A percentile compares a stretch with the other conserved stretches of the same genome.
Conservation (phyloP, 2,888 invertebrate genomes). For the Scaptomyza polygonia region DNA sequence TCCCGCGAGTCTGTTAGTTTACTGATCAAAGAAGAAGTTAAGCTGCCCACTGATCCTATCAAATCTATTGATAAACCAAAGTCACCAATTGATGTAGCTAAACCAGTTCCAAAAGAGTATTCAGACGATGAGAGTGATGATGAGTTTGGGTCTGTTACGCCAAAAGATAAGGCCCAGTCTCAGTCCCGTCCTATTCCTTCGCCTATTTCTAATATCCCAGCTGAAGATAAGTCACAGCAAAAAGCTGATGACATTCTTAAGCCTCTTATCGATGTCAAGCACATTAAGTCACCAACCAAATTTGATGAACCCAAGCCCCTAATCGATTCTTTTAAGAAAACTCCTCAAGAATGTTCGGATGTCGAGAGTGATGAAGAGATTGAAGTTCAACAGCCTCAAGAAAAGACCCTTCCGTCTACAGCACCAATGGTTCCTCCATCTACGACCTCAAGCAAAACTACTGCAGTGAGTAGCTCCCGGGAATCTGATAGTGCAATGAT, state of each 20-base stretch:
- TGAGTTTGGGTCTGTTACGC: not conserved
- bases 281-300: conserved; percentile 5
- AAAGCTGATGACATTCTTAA: not conserved
- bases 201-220: not conserved
- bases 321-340: not conserved
- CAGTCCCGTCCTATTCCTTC: not conserved
- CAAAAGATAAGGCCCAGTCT: not conserved
- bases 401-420: not conserved
- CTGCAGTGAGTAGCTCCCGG: not conserved
- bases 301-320: not conserved
- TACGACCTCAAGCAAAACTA: not conserved
- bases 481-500: not conserved
- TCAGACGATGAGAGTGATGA: not conserved
- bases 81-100: not conserved
- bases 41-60: not conserved
- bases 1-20: not conserved
- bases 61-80: not conserved
- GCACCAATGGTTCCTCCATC: not conserved
- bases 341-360: not conserved
- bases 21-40: not conserved
- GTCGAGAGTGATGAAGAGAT: not conserved
- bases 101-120: not conserved
- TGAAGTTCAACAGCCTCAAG: not conserved
- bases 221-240: not conserved
- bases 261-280: not conserved